A percentile compares a stretch with the other conserved stretches of the same genome.
phyloP scores from a whole-genome alignment of 2,797 vertebrate species.

The Mormyrops boulengeri region DNA sequence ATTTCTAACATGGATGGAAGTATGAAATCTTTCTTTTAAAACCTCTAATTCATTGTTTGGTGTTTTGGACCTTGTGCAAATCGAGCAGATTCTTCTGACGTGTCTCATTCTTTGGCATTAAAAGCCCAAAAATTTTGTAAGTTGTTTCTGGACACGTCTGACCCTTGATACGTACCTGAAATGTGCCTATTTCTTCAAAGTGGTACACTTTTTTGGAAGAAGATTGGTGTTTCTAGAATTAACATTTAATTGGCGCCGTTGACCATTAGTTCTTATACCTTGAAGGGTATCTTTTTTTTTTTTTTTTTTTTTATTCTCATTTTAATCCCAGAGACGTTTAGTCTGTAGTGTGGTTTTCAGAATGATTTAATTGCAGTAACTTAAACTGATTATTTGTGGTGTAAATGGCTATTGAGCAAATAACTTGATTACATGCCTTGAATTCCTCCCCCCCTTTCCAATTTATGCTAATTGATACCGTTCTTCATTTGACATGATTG shows the following conservation, averaged over 20 bases:
- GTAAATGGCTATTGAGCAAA: not conserved
- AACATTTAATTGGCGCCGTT: not conserved
- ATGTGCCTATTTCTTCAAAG: not conserved
- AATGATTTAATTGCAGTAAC: not conserved
- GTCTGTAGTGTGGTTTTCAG: not conserved
- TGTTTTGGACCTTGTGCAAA: not conserved
- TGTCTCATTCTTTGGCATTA: not conserved
- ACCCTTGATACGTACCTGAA: conserved; percentile 17
- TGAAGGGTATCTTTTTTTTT: not conserved
- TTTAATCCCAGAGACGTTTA: not conserved
- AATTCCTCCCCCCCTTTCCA: not conserved
- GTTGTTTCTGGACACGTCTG: not conserved
- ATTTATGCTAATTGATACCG: not conserved
- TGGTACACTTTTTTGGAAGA: not conserved
- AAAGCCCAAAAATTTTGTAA: not conserved
- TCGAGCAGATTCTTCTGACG: not conserved
- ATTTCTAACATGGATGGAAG: not conserved
- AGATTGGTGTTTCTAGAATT: not conserved
- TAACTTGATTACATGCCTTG: not conserved
- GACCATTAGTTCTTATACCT: not conserved
- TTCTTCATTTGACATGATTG: not conserved
- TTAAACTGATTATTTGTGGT: not conserved
- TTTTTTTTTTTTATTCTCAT: not conserved
- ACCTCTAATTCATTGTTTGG: not conserved
- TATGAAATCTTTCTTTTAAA: not conserved